A percentile compares a stretch with the other conserved stretches of the same genome.
Conservation (phyloP, 2,113 vertebrate genomes). For the Otis tarda region DNA sequence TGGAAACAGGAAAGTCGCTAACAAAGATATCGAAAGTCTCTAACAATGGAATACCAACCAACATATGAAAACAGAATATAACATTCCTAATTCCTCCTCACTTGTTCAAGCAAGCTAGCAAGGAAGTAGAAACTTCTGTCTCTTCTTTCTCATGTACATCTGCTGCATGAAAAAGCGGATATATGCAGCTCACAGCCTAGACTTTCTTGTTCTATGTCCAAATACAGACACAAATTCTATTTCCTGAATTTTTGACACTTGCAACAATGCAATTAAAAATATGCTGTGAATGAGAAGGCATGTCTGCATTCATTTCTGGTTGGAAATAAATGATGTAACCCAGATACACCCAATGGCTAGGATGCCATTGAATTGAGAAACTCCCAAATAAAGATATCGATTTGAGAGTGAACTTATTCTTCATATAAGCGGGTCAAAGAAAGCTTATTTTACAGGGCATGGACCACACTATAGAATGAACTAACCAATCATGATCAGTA, state of each 20-base stretch:
- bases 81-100: background rate
- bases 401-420: background rate
- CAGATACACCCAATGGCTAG: background rate
- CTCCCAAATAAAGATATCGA: background rate
- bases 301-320: background rate
- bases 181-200: background rate
- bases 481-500: background rate
- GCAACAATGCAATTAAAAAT: background rate
- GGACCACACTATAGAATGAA: background rate
- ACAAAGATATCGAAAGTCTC: background rate
- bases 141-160: background rate
- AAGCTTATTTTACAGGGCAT: background rate
- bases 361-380: accelerated
- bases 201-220: background rate
- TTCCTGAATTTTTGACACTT: background rate
- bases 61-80: background rate
- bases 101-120: background rate
- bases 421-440: background rate
- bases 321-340: background rate
- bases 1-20: background rate
- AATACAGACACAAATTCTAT: background rate
- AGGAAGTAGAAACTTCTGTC: background rate
- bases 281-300: background rate
- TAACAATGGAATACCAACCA: accelerated
- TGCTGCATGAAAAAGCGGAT: accelerated